Percentiles rank a stretch among this genome's conserved stretches.
Conservation (phyloP, 2,888 invertebrate species). For the Chrysopilus asiliformis region DNA sequence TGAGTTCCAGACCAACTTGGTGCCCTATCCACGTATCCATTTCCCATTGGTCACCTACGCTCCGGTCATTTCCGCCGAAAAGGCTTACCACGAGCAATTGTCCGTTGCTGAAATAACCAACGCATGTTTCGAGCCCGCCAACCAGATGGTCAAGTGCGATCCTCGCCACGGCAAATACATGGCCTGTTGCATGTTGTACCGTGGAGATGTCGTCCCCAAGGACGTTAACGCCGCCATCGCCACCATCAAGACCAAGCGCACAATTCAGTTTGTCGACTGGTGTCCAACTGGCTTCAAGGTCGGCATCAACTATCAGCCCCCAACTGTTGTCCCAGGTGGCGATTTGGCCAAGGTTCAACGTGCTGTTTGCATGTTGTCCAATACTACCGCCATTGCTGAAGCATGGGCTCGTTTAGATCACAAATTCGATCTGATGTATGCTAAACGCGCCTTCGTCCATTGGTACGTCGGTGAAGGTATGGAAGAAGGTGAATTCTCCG, state of each 20-base stretch:
- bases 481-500: constrained; percentile 79
- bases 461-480: constrained; percentile 84
- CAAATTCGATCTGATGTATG: constrained; percentile 95
- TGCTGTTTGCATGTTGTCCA: constrained; percentile 96
- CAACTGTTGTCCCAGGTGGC: constrained; percentile 89
- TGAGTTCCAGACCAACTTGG: constrained; percentile 91
- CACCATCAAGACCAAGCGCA: constrained; percentile 87
- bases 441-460: constrained; percentile 93
- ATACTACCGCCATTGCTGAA: constrained; percentile 94
- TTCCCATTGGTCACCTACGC: constrained; percentile 89
- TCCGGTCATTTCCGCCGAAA: constrained; percentile 86
- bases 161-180: constrained; percentile 87
- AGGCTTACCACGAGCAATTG: constrained; percentile 86
- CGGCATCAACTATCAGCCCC: constrained; percentile 86
- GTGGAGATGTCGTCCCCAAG: constrained; percentile 91
- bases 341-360: constrained; percentile 91
- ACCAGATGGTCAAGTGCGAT: constrained; percentile 93
- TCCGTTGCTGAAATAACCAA: constrained; percentile 89
- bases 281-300: constrained; percentile 61
- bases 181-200: constrained; percentile 93
- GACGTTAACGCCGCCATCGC: constrained; percentile 93
- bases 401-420: constrained; percentile 94
- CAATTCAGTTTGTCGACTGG: constrained; percentile 89
- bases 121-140: constrained; percentile 90
- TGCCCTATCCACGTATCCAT: constrained; percentile 92